Percentiles rank a stretch among this genome's conserved stretches.
Conservation (phyloP, 2,113 vertebrate species). For the Catharus minimus region DNA sequence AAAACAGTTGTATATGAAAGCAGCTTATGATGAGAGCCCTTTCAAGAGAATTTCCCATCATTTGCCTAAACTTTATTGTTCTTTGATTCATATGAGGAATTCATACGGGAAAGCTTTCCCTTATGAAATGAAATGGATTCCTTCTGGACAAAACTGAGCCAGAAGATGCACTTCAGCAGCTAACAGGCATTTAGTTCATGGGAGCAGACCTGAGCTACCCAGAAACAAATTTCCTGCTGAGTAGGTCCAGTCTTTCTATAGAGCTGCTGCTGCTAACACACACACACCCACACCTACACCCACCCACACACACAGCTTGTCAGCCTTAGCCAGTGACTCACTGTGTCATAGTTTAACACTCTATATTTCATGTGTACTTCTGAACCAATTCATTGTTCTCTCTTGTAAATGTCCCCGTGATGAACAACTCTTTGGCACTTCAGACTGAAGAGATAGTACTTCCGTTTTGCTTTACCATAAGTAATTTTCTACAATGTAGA, state of each 20-base stretch:
- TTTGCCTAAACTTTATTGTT: neutral
- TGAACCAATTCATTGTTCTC: neutral
- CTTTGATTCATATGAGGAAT: neutral
- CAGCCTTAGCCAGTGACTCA: neutral
- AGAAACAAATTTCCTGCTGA: neutral
- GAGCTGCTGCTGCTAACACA: neutral
- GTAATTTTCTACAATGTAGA: neutral
- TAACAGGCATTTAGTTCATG: neutral
- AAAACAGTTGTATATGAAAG: neutral
- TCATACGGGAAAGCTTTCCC: neutral
- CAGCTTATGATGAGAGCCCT: neutral
- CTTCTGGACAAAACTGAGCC: neutral
- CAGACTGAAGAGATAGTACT: neutral
- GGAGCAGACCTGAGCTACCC: neutral
- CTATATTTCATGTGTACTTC: neutral
- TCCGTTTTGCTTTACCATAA: neutral
- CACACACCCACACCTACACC: accelerated
- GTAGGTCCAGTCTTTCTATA: neutral
- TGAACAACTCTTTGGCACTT: neutral
- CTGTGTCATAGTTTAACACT: neutral
- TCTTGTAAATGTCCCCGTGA: accelerated
- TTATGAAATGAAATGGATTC: neutral
- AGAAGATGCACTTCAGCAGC: neutral
- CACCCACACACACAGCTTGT: too few relatives aligned
- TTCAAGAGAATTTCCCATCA: neutral